Percentiles rank a stretch among this genome's conserved stretches.
Conservation (phyloP, 2,888 invertebrate genomes). For the Myathropa florea region DNA sequence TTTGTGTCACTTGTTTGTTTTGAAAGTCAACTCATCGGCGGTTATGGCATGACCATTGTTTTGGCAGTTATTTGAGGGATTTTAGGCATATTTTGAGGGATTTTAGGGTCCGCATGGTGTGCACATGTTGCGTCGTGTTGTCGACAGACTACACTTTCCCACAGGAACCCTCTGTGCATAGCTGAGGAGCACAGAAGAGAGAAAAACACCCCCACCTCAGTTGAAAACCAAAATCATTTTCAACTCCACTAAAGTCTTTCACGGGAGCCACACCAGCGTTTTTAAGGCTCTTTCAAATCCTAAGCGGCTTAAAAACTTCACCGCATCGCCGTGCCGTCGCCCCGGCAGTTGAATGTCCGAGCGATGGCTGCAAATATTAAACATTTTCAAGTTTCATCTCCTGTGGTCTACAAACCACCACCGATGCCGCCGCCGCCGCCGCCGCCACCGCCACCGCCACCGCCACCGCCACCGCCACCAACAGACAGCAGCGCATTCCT, state of each 20-base stretch:
- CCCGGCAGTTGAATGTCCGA: constrained; percentile 60
- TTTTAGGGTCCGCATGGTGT: too few species aligned
- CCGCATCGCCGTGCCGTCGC: background rate
- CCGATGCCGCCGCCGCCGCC: background rate
- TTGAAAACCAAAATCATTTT: constrained; percentile 21
- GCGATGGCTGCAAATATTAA: constrained; percentile 40
- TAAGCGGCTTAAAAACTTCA: constrained; percentile 58
- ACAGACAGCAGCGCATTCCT: background rate
- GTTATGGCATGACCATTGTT: background rate
- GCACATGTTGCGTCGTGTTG: too few species aligned
- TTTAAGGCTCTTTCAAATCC: constrained; percentile 30
- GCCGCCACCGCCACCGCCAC: background rate
- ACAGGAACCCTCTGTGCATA: too few species aligned
- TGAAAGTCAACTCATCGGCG: background rate
- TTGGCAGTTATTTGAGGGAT: too few species aligned
- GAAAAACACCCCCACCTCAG: background rate
- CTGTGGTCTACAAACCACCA: constrained; percentile 51
- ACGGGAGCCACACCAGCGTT: background rate
- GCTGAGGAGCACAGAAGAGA: background rate
- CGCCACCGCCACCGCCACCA: background rate
- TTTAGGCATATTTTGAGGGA: too few species aligned
- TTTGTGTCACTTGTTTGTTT: background rate
- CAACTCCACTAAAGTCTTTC: constrained; percentile 29
- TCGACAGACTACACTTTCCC: too few species aligned
- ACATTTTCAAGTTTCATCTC: constrained; percentile 65